Evolutionary conservation across 1,140 invertebrate genomes (phyloP).

Genomic region (Hermetia illucens): DNA sequence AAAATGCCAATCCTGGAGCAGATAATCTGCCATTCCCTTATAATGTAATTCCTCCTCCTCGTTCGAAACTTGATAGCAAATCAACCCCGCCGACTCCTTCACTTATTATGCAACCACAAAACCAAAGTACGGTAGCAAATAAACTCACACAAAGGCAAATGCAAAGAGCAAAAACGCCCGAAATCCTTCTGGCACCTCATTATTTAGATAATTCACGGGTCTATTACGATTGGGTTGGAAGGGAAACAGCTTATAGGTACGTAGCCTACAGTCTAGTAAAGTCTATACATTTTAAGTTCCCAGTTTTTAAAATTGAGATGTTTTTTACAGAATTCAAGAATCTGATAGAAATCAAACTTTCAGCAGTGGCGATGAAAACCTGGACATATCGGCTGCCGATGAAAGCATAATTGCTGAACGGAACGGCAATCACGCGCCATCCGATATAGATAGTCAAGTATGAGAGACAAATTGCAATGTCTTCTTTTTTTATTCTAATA

Average conservation of each 20-base stretch:
- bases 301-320: background rate
- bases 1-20: background rate
- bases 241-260: constrained; percentile 12
- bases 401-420: constrained; percentile 5
- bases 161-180: constrained; percentile 51
- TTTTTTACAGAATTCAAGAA: background rate
- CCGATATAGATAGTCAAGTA: constrained; percentile 57
- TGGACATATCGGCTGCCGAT: constrained; percentile 3
- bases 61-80: constrained; percentile 11
- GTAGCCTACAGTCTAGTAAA: background rate
- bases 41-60: constrained; percentile 15
- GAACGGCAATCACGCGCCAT: constrained; percentile 14
- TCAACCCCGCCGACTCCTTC: background rate
- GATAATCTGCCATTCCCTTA: constrained; percentile 10
- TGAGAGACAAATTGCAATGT: background rate
- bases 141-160: constrained; percentile 18
- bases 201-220: constrained; percentile 37
- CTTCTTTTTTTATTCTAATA: background rate
- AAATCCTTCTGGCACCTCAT: constrained; percentile 60
- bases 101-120: background rate
- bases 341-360: background rate
- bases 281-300: background rate
- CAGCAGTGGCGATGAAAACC: constrained; percentile 6
- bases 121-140: constrained; percentile 8
- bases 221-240: constrained; percentile 35